These are phyloP conservation scores for Heliconius melpomene DNA, from an alignment of 1,140 invertebrate genomes.

Conservation along the genomic window DNA sequence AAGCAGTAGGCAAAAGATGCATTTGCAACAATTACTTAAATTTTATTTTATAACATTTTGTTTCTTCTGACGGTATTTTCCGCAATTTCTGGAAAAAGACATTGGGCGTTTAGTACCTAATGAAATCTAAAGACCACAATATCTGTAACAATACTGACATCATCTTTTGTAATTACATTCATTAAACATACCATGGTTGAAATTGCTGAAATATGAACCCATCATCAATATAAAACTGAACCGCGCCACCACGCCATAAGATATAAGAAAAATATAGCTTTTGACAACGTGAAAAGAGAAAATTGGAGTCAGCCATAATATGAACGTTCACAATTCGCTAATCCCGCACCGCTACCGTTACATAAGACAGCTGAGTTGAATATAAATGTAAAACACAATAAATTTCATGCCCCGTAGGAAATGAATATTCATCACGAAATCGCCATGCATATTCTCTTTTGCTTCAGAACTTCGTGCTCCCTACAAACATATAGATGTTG, in stretches of 20 bases:
- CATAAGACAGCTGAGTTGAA: conserved; percentile 80
- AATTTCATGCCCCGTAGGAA: conserved; percentile 81
- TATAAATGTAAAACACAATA: conserved; percentile 82
- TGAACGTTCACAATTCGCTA: conserved; percentile 77
- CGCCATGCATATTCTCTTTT: conserved; percentile 80
- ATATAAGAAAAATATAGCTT: conserved; percentile 13
- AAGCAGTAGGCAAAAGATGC: no score
- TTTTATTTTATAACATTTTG: no score
- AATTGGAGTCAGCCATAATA: conserved; percentile 51
- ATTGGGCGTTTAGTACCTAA: no score
- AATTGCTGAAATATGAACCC: not conserved
- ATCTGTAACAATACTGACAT: no score
- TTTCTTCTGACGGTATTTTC: no score
- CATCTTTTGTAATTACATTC: no score
- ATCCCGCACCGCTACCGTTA: conserved; percentile 78
- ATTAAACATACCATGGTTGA: no score
- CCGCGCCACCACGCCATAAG: not conserved
- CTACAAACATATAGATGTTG: conserved; percentile 42
- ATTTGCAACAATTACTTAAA: no score
- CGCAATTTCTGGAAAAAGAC: no score
- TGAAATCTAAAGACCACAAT: no score
- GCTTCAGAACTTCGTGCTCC: conserved; percentile 70
- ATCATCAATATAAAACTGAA: not conserved
- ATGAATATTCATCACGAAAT: conserved; percentile 82
- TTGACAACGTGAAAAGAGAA: conserved; percentile 18